Evolutionary conservation across 2,797 vertebrate genomes (phyloP).

Genomic region (Mycteria americana): DNA sequence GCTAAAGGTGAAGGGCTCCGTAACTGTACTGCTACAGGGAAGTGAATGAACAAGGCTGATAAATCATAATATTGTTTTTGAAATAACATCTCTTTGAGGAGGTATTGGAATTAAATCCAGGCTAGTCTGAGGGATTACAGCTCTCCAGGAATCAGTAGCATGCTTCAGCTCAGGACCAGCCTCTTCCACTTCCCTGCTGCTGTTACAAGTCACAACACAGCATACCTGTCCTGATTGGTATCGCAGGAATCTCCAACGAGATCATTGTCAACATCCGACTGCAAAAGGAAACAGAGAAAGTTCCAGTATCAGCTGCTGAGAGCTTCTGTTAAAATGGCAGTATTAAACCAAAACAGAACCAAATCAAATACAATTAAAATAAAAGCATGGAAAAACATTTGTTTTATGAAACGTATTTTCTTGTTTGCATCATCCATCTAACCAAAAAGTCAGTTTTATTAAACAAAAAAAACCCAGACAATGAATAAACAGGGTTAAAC

Average conservation of each 20-base stretch:
- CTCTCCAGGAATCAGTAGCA: not conserved
- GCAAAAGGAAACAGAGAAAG: constrained; percentile 52
- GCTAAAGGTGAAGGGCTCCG: not conserved
- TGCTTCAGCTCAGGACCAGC: not conserved
- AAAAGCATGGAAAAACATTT: not conserved
- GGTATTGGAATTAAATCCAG: not conserved
- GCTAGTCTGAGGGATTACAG: not conserved
- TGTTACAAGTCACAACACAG: not conserved
- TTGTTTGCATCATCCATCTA: not conserved
- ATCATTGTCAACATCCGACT: constrained; percentile 96
- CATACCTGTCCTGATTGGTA: constrained; percentile 98
- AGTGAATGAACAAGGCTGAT: not conserved
- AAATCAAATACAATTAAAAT: not conserved
- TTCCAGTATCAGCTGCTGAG: not conserved
- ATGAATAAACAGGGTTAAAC: not conserved
- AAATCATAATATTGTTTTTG: not conserved
- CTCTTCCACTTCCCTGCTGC: not conserved
- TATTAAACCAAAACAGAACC: not conserved
- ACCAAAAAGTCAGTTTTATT: not conserved
- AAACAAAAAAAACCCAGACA: not conserved
- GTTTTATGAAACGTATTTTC: not conserved
- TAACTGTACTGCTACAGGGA: not conserved
- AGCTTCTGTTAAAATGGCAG: not conserved
- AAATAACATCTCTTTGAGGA: not conserved
- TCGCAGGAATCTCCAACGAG: constrained; percentile 97